Evolutionary conservation across 2,113 vertebrate genomes (phyloP).

Genomic region (Lampris incognitus): DNA sequence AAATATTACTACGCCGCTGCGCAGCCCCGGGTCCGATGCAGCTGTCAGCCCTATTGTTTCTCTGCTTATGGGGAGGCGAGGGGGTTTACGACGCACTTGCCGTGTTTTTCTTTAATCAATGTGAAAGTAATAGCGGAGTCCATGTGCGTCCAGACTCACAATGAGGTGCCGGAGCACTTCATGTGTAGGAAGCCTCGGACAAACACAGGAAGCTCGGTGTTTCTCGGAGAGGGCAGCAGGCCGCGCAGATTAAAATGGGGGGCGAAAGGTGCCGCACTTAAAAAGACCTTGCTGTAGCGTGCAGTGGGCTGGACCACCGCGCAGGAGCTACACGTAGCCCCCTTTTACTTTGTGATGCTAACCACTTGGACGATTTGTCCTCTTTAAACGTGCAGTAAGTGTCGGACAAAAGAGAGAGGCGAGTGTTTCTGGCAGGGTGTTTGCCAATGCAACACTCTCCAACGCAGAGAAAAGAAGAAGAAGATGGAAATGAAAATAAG

Average conservation of each 20-base stretch:
- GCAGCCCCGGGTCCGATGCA: conserved; percentile 21
- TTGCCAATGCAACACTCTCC: too few relatives aligned
- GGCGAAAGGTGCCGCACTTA: conserved; percentile 67
- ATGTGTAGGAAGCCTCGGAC: conserved; percentile 83
- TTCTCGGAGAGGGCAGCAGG: conserved; percentile 74
- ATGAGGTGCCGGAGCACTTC: conserved; percentile 81
- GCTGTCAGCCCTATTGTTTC: conserved; percentile 8
- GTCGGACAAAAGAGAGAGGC: too few relatives aligned
- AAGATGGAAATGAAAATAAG: neutral
- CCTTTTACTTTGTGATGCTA: too few relatives aligned
- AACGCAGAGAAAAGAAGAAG: too few relatives aligned
- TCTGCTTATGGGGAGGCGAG: conserved; percentile 11
- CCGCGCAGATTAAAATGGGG: conserved; percentile 72
- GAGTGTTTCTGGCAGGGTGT: too few relatives aligned
- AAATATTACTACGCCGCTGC: conserved; percentile 5
- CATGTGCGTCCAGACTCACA: conserved; percentile 72
- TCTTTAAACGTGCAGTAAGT: too few relatives aligned
- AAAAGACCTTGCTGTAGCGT: neutral
- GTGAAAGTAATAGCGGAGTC: conserved; percentile 67
- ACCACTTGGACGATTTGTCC: too few relatives aligned
- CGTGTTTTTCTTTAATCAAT: conserved; percentile 71
- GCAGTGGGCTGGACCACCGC: too few relatives aligned
- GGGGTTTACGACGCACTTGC: conserved; percentile 57
- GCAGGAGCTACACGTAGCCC: too few relatives aligned
- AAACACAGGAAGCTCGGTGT: conserved; percentile 85